Evolutionary conservation across 2,113 vertebrate genomes (phyloP), one percentile per base, ranked within the genome.

Genomic region (Burhinus bistriatus): DNA sequence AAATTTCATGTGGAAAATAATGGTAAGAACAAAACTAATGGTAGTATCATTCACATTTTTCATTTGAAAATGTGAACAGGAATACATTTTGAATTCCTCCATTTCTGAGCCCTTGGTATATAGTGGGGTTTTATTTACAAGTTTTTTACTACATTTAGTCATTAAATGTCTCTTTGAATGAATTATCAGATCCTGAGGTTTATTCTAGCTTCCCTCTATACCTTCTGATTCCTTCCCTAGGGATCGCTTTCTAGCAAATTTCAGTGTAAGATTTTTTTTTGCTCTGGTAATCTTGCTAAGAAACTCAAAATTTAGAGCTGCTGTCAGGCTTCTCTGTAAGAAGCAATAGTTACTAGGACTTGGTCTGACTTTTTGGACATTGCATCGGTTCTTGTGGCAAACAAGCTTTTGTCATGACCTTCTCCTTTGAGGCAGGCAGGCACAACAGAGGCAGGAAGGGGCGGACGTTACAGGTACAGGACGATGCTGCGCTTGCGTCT

Each of bases 381-480:
- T 36, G 15, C 34, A 81, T 89, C 2, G 1, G 36, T 66, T 83
- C 69, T 61, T 69, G 52, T 79, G 44, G n/a, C 2, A 20, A 77
- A 10, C 22, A 40, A 81, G 11, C 21, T 89, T 79, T 78, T 89
- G 47, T 57, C 36, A 26, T 89, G 51, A 73, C 27, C 36, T 83
- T 80, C 81, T 86, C 14, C 32, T 77, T 70, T 40, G 36, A 75
- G 29, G 40, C 16, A 22, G 30, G 23, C 57, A 61, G 47, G 40
- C 40, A 73, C 89, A 77, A 34, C 34, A 47, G 52, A 84, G 61
- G 49, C 70, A 69, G 30, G 15, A 55, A 84, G 64, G 58, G 38
- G 49, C 0, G 40, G n/a, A 58, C 0, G 1, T 49, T 44, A 32
- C 5, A 80, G 49, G 17, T 29, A 18, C 15, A 49, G 52, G 47